Base-by-base conservation (phyloP, 30 jellyfish, hydroid and myxozoan genomes). In the Aurelia aurita region DNA sequence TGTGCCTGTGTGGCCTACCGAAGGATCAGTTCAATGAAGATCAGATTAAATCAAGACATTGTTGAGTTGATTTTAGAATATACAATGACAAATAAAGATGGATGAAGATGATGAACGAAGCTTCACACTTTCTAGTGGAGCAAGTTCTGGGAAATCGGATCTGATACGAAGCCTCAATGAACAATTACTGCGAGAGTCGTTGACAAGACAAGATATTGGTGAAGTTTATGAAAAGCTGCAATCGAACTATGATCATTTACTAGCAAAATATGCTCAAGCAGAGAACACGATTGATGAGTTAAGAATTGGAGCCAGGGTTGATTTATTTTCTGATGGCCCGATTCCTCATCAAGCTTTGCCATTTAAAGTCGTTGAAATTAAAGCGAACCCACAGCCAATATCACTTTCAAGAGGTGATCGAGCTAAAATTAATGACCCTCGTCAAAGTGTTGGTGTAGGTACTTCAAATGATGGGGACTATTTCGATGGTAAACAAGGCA, bases 231-330 rank as follows among this genome's bases (percentile, higher is more conserved):
- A 75, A 25, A 69, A 86, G 23, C 77, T 93, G 53, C 98, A 93
- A 66, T 44, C 84, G 0, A 92, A 93, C 34, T 93, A 93, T 69
- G 98, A 93, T 63, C 35, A 13, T 35, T 65, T 93, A 86, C 96
- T 93, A 23, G 72, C 92, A 0, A 93, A 93, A 87, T 89, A 93
- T 93, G 98, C 98, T n/a, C 87, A 87, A 66, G 98, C 98, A 26
- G 98, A 93, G 68, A 93, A 93, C 78, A 87, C 97, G 62, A 93
- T 93, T 62, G 98, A 93, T 69, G 87, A 86, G 77, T 66, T 84
- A 12, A 90, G 98, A 39, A 93, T 93, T 20, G 91, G 93, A 12
- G 96, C 97, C 15, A 87, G 83, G 55, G 85, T 87, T 44, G 74
- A 90, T 51, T 64, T 90, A 20, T 90, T 72, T 62, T 83, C 95